A percentile compares a stretch with the other conserved stretches of the same genome.
phyloP scores from a whole-genome alignment of 2,888 invertebrate species.

The Muschampia plurimacula region DNA sequence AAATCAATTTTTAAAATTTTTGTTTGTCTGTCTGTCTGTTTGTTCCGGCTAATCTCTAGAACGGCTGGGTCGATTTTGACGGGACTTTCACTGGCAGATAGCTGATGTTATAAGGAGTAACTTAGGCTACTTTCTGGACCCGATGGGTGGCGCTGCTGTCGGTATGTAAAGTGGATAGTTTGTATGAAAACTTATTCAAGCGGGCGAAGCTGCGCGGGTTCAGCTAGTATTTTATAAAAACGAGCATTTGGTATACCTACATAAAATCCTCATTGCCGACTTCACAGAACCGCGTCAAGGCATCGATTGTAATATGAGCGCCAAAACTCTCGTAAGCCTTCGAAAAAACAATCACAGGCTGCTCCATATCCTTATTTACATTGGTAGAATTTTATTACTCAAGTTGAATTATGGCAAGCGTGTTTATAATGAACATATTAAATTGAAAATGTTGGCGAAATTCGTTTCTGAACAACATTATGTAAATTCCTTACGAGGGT shows the following conservation, averaged over 20 bases:
- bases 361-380: slow-evolving; percentile 23
- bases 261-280: background rate
- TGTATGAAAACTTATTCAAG: too few relatives aligned
- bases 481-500: slow-evolving; percentile 4
- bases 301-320: slow-evolving; percentile 15
- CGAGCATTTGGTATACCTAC: background rate
- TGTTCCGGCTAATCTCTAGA: too few relatives aligned
- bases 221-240: too few relatives aligned
- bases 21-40: too few relatives aligned
- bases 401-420: slow-evolving; percentile 12
- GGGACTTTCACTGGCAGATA: too few relatives aligned
- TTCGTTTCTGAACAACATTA: background rate
- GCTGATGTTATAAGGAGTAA: too few relatives aligned
- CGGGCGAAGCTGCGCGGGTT: too few relatives aligned
- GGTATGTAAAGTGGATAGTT: too few relatives aligned
- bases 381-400: slow-evolving; percentile 27
- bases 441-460: slow-evolving; percentile 16
- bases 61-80: too few relatives aligned
- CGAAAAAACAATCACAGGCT: slow-evolving; percentile 10
- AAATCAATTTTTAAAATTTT: too few relatives aligned
- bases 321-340: slow-evolving; percentile 17
- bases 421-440: slow-evolving; percentile 25
- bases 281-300: slow-evolving; percentile 18
- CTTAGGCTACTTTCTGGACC: too few relatives aligned
- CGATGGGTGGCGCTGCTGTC: too few relatives aligned